Evolutionary conservation across 2,113 vertebrate species (phyloP), one percentile per base, ranked within the genome.

Genomic region (Mugil cephalus): DNA sequence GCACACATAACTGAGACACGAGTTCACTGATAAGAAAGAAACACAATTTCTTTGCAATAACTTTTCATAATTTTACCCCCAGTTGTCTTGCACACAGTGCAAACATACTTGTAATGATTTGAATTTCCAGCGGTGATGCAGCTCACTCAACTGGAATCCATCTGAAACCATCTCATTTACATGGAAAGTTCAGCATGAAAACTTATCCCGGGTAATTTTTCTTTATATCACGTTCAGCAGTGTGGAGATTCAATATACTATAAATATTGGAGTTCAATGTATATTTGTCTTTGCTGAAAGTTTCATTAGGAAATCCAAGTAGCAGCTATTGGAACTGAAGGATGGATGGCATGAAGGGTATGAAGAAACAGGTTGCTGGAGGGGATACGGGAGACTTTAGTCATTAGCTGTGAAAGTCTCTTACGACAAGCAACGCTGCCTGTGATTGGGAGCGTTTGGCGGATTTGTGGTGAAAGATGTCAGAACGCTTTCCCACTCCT

Each of bases 361-460:
- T 35, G 18, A 36, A 53, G 53, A 68, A 65, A 59, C 6, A 2
- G 17, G n/a, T 47, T 45, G 65, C 71, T 79, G 30, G 46, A 40
- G 17, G 63, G 15, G 6, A 65, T 12, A 53, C 14, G 0, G 0
- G n/a, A 77, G 59, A 77, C 79, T 71, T 65, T 38, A 42, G 8
- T 77, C 63, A 64, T 65, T 83, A 68, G 11, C 39, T 38, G 10
- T 54, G 6, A 13, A 60, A 17, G 5, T 42, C 63, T 77, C 74
- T 61, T 60, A 9, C 73, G 74, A 80, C 69, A 62, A 70, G 55
- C 40, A 62, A 10, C 51, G 13, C 13, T 47, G 56, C 40, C 73
- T 62, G 10, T 71, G 67, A 77, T 84, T 54, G 68, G 52, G 34
- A 55, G 72, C 7, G 5, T 67, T 35, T 73, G 78, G 67, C 53